Percentiles rank a stretch among this genome's conserved stretches.
phyloP scores from a whole-genome alignment of 2,888 invertebrate genomes.

The Chromoteleia sp. region DNA sequence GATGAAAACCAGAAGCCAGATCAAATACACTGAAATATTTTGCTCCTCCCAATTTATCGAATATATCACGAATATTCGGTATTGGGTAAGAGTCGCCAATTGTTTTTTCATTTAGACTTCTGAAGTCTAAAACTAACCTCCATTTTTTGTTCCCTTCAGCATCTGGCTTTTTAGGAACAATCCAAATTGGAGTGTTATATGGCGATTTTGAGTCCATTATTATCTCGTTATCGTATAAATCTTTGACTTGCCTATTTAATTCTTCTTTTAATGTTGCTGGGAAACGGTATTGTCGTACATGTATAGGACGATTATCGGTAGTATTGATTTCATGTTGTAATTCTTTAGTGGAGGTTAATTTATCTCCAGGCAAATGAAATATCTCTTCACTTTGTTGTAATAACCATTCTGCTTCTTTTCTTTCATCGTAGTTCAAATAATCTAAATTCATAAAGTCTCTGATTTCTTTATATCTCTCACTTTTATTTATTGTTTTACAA shows the following conservation, averaged over 20 bases:
- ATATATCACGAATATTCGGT: background rate
- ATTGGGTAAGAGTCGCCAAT: background rate
- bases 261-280: background rate
- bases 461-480: background rate
- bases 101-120: background rate
- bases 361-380: slow-evolving; percentile 4
- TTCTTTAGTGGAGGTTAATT: background rate
- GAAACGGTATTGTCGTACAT: background rate
- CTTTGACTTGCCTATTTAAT: background rate
- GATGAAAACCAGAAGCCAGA: no score
- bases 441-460: background rate
- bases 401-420: background rate
- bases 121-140: slow-evolving; percentile 1
- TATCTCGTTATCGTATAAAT: background rate
- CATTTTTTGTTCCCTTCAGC: no score
- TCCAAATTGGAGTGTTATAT: no score
- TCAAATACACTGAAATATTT: no score
- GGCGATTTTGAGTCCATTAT: background rate
- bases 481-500: background rate
- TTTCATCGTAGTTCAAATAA: slow-evolving; percentile 1
- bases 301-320: background rate
- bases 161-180: background rate
- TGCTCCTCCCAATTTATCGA: background rate
- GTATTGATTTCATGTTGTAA: slow-evolving; percentile 6
- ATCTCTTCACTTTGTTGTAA: background rate